Evolutionary conservation across 2,113 vertebrate species (phyloP).

Genomic region (Terrapene triunguis): DNA sequence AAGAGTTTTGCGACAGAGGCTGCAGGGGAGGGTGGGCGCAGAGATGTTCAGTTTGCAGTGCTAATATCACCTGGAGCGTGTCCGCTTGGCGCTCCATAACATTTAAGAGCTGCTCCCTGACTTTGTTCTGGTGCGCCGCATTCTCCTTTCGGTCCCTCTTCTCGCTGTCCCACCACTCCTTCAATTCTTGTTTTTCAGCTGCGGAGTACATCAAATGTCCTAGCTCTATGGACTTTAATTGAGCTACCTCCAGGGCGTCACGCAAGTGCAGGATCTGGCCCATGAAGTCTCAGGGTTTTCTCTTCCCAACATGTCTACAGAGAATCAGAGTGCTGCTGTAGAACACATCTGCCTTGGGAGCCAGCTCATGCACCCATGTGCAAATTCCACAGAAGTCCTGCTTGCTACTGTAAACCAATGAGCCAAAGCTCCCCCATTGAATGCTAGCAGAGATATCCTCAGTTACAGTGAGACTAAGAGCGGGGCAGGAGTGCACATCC

Average conservation of each 20-base stretch:
- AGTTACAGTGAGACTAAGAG: rapidly evolving
- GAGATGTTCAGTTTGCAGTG: too few species aligned
- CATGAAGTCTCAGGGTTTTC: rapidly evolving
- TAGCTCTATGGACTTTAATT: not conserved
- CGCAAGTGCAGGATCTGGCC: not conserved
- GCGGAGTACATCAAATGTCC: not conserved
- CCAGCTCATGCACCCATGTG: rapidly evolving
- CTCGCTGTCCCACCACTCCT: too few species aligned
- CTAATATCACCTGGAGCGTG: too few species aligned
- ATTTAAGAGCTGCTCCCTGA: too few species aligned
- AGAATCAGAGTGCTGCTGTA: not conserved
- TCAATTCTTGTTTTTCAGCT: too few species aligned
- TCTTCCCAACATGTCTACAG: not conserved
- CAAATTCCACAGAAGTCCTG: not conserved
- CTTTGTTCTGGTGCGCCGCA: too few species aligned
- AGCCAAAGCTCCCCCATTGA: not conserved
- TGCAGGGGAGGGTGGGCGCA: too few species aligned
- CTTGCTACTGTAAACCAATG: not conserved
- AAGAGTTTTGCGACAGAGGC: too few species aligned
- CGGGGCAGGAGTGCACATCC: not conserved
- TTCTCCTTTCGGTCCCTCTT: too few species aligned
- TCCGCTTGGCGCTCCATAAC: too few species aligned
- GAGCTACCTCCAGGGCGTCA: not conserved
- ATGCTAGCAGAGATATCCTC: not conserved
- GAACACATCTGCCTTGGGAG: not conserved